Evolutionary conservation across 2,888 invertebrate species (phyloP).

Genomic region (Operophtera brumata): DNA sequence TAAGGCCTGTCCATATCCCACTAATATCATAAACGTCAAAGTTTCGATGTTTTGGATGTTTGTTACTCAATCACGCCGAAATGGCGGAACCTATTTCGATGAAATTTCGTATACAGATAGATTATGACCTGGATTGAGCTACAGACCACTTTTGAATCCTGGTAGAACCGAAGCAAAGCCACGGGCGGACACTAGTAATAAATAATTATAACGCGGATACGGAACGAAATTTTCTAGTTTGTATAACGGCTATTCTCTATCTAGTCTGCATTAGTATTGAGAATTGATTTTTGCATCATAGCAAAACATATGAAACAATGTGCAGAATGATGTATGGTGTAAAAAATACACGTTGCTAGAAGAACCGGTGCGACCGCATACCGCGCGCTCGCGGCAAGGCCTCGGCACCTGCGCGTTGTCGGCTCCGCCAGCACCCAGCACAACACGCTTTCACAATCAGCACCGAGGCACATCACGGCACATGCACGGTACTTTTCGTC

Average conservation of each 20-base stretch:
- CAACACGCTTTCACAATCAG: slow-evolving; percentile 60
- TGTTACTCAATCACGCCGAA: too few relatives aligned
- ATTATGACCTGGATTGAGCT: background rate
- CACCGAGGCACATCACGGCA: background rate
- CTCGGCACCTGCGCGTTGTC: slow-evolving; percentile 55
- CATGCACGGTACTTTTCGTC: slow-evolving; percentile 4
- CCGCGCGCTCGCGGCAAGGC: slow-evolving; percentile 75
- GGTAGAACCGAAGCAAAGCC: background rate
- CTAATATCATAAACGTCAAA: too few relatives aligned
- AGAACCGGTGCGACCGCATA: slow-evolving; percentile 80
- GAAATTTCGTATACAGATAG: too few relatives aligned
- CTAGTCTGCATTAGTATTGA: slow-evolving; percentile 31
- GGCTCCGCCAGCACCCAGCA: slow-evolving; percentile 34
- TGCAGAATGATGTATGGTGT: slow-evolving; percentile 72
- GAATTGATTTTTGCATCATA: slow-evolving; percentile 68
- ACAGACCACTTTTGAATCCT: background rate
- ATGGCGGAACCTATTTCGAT: too few relatives aligned
- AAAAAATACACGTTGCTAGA: slow-evolving; percentile 77
- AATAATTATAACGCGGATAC: slow-evolving; percentile 26
- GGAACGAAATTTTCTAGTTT: slow-evolving; percentile 36
- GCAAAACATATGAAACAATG: slow-evolving; percentile 76
- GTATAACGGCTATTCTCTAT: slow-evolving; percentile 35
- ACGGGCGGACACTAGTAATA: background rate
- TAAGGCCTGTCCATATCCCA: too few relatives aligned
- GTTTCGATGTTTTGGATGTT: too few relatives aligned